Evolutionary conservation across 37 sponge, comb jelly and placozoan species (phyloP), one percentile per base, ranked within the genome.

Genomic region (Halisarca cf. caerulea): DNA sequence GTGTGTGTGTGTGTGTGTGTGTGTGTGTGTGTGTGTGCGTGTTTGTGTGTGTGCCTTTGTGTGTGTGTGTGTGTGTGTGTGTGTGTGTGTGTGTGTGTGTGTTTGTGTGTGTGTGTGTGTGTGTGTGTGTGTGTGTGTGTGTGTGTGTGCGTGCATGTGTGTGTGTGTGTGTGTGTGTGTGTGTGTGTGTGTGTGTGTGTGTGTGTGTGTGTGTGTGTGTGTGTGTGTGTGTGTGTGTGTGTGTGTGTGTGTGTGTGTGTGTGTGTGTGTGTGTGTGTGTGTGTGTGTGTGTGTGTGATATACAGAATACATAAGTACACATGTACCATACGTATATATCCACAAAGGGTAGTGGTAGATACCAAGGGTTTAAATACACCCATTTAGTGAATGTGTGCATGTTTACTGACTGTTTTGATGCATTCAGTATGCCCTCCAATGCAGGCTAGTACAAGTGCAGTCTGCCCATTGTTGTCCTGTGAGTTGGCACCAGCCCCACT

Each of bases 401-500:
- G 32, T 28, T 2, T 17, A 53, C 88, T 91, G 51, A 91, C 92
- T 34, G 83, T 38, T 35, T 83, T 45, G 25, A 93, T 85, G 74
- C 90, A 93, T 5, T 73, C 40, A 15, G 60, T 27, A 57, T 89
- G 83, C 0, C 93, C 90, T n/a, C 37, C 64, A 55, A 84, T 68
- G 61, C 54, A 27, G 18, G 90, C 93, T n/a, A 47, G 38, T n/a
- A 81, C 81, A 9, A 93, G 74, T 0, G 90, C 82, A 55, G 85
- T 85, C 41, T 80, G 84, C 2, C 61, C 74, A 6, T 58, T 43
- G 0, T 23, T 47, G 71, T 90, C 90, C 5, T 14, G 60, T 9
- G 81, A 64, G 78, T 89, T 89, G 0, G 90, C 88, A 33, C 87
- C 82, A 53, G 88, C 88, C 17, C 88, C 90, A 11, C 54, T 40